phyloP scores from a whole-genome alignment of 2,888 invertebrate genomes.

The Erebia ligea region DNA sequence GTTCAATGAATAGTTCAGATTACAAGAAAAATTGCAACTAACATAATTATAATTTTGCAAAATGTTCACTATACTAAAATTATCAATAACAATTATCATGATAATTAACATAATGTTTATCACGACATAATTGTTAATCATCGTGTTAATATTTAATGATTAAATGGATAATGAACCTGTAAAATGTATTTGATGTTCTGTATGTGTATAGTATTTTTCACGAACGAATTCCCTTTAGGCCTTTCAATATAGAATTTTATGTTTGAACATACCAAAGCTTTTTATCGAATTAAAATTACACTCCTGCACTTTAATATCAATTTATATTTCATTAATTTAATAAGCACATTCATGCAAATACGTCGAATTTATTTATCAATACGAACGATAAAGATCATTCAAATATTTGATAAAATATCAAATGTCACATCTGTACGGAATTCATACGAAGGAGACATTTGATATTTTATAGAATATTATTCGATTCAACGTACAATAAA shows the following conservation, averaged over 20 bases:
- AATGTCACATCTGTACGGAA: no score
- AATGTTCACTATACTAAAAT: background rate
- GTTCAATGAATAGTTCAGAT: no score
- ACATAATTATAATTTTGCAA: background rate
- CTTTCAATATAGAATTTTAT: background rate
- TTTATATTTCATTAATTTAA: background rate
- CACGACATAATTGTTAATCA: constrained; percentile 4
- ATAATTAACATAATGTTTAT: constrained; percentile 3
- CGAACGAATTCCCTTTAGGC: background rate
- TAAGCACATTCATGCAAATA: background rate
- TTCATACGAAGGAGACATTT: no score
- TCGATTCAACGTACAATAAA: background rate
- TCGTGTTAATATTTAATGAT: background rate
- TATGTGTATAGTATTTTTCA: background rate
- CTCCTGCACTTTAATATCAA: background rate
- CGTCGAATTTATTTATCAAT: background rate
- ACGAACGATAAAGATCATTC: background rate
- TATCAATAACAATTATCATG: constrained; percentile 7
- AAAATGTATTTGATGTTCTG: background rate
- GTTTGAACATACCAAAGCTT: background rate
- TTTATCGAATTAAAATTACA: background rate
- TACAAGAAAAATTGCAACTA: background rate
- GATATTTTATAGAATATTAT: background rate
- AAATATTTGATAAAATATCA: no score
- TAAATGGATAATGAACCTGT: background rate